These are phyloP conservation scores for Pangasianodon gigas DNA, from an alignment of 2,113 vertebrate genomes.

Conservation along the genomic window DNA sequence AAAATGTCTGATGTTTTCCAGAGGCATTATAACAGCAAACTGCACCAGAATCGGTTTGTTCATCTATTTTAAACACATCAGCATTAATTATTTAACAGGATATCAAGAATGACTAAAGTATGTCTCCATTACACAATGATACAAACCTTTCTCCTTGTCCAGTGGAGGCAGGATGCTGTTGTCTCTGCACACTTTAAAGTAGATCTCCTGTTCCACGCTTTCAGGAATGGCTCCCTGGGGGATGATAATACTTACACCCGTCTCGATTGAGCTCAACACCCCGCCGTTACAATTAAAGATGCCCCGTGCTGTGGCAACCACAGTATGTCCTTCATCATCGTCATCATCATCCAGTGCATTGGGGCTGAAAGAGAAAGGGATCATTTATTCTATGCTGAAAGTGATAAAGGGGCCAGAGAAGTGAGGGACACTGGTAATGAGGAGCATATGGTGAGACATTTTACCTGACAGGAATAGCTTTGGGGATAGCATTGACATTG, in stretches of 20 bases:
- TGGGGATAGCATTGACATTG: slow-evolving; percentile 87
- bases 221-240: slow-evolving; percentile 97
- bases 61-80: neutral
- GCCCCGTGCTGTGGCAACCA: slow-evolving; percentile 94
- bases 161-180: slow-evolving; percentile 98
- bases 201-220: slow-evolving; percentile 96
- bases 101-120: neutral
- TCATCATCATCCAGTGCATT: slow-evolving; percentile 93
- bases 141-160: slow-evolving; percentile 97
- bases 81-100: neutral
- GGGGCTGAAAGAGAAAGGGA: slow-evolving; percentile 73
- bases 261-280: slow-evolving; percentile 96
- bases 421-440: neutral
- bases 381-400: slow-evolving; percentile 32
- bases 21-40: neutral
- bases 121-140: neutral
- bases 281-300: slow-evolving; percentile 96
- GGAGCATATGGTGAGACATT: neutral
- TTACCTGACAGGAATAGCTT: slow-evolving; percentile 94
- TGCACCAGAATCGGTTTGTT: neutral
- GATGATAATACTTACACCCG: slow-evolving; percentile 98
- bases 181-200: slow-evolving; percentile 99
- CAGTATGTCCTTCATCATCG: slow-evolving; percentile 95
- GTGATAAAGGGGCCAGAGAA: neutral
- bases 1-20: neutral